Evolutionary conservation across 2,888 invertebrate genomes (phyloP), one percentile per base, ranked within the genome.

Genomic region (Agriopis aurantiaria): DNA sequence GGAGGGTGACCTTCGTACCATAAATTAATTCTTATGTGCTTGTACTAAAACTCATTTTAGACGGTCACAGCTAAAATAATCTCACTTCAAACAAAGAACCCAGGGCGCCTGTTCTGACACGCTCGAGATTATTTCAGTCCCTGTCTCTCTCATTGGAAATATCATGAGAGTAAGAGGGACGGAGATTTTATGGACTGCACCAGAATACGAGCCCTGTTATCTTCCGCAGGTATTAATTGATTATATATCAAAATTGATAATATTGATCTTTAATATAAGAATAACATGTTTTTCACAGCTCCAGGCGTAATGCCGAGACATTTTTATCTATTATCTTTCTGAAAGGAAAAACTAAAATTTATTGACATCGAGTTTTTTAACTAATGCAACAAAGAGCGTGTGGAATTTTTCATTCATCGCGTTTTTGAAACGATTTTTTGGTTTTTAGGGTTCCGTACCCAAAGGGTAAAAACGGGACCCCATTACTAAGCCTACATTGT

Each of bases 191-290:
- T 57, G 17, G 14, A 43, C 17, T 14, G 56, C 41, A 0, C 56
- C 46, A 80, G 80, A 43, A 56, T 43, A 43, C 3, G 5, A 3
- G 82, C 82, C 80, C 72, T 61, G 75, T 71, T 69, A 84, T 86
- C 78, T 88, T 85, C 86, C 86, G 43, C 43, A 61, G 45, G 53
- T 9, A 87, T 87, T 88, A 89, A 88, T 90, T 81, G 83, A 82
- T 88, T 63, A 8, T 10, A 57, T 67, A 85, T 79, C 79, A 73
- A 45, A 51, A 33, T n/a, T 14, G 80, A 84, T 84, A 83, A 80
- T 70, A 73, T 71, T 73, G 77, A 80, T 81, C 78, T 81, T 78
- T 73, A 67, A 73, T 70, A 74, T 62, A 72, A 73, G 75, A 72
- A 62, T 62, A 70, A 69, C 73, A 75, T 76, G 79, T 77, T 83